Evolutionary conservation across 2,888 invertebrate genomes (phyloP), one percentile per base, ranked within the genome.

Genomic region (Drosophila nigritarsus): DNA sequence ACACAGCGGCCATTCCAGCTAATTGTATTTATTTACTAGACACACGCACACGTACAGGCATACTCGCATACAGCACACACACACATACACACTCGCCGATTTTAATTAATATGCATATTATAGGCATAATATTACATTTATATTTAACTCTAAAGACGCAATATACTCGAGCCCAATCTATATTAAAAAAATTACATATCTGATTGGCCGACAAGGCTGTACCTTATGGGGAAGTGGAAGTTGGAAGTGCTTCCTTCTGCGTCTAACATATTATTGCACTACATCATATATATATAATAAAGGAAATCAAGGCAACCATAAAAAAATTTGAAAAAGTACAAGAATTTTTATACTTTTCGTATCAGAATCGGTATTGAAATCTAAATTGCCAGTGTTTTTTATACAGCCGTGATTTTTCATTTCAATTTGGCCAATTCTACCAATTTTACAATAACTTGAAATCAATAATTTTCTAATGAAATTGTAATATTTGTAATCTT

Each of bases 11-110:
- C 70, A 66, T 77, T 59, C 64, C 75, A 87, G 81, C 85, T 85
- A 85, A 85, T 85, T 85, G 83, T 85, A 85, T 88, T 87, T 86
- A 85, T 85, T 81, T 82, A 85, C 87, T 84, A 66, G 63, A 66
- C 77, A 75, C 71, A 71, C 67, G 55, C 63, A 68, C 63, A 29
- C 54, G 50, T 61, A 56, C 40, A 63, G 36, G 40, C 45, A 68
- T 29, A 56, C 36, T 58, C 18, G 59, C 38, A 11, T 54, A 38
- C 45, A 8, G 59, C 58, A 73, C 64, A 27, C 50, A 27, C 58
- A 56, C 36, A 60, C 40, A 62, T 15, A 63, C 42, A 18, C 62
- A 36, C 68, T 73, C 61, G 73, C 2, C 20, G 67, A 82, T 73
- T 75, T 83, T 83, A 83, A 86, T 83, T 86, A 81, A 79, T 85